Percentiles rank a stretch among this genome's conserved stretches.
These are phyloP conservation scores for Xenops minutus DNA, from an alignment of 2,797 vertebrate genomes.

Conservation along the genomic window DNA sequence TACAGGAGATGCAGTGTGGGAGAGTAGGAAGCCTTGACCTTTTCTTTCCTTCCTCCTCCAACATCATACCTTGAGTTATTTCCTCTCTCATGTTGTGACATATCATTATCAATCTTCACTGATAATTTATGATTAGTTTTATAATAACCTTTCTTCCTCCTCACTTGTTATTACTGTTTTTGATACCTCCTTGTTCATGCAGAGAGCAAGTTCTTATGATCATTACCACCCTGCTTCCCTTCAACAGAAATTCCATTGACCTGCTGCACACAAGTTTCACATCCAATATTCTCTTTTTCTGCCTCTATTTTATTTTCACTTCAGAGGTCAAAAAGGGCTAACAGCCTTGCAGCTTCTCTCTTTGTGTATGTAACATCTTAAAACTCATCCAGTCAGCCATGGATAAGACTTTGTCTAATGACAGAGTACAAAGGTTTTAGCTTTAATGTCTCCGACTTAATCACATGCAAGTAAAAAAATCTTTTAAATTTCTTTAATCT, in stretches of 20 bases:
- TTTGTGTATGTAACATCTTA: background rate
- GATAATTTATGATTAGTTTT: background rate
- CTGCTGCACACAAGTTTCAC: background rate
- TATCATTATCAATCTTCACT: background rate
- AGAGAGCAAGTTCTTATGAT: background rate
- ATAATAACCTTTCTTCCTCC: background rate
- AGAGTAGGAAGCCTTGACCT: background rate
- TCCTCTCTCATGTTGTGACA: background rate
- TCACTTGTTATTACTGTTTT: background rate
- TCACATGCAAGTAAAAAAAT: background rate
- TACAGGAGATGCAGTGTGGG: fast-evolving
- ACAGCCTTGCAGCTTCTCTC: background rate
- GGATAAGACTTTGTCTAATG: background rate
- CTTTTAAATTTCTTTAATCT: background rate
- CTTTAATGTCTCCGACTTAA: background rate
- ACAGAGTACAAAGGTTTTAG: background rate
- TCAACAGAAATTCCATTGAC: background rate
- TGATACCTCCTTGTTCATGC: background rate
- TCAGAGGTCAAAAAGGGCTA: background rate
- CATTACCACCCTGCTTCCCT: background rate
- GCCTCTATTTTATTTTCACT: background rate
- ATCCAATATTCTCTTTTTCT: background rate
- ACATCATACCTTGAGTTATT: background rate
- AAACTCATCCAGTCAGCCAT: background rate
- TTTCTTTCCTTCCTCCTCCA: background rate